Base-by-base conservation (phyloP, 2,888 invertebrate species). In the Phoenoteleia sp. region DNA sequence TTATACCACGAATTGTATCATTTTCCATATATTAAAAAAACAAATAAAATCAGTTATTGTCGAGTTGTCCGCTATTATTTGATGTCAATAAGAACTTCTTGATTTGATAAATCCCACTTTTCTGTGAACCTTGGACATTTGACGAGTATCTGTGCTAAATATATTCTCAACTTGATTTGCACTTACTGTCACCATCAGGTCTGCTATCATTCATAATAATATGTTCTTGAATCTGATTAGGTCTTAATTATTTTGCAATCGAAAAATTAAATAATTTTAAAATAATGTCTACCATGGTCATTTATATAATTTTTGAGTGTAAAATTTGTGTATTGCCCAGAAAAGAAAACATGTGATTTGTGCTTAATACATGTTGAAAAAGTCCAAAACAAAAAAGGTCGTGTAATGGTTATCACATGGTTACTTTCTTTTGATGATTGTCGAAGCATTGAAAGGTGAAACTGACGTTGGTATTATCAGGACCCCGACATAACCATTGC, bases 401-500 rank as follows among this genome's bases (percentile, higher is more conserved):
- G 80, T 45, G 6, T 54, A 58, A 3, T 84, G 60, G 47, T 80
- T 80, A 76, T 77, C 76, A 33, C 21, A 25, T 58, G 72, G 67
- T 66, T 67, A 67, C 60, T 77, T 84, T 81, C 81, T 81, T 81
- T 71, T 49, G 69, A 76, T 47, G 60, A 84, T 76, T 77, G 76
- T 64, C 36, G 80, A 80, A n/a, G 66, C 81, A 66, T 77, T 84
- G 81, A 76, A 84, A 84, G 81, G 84, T 84, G 81, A 81, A 84
- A 84, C 76, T 76, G 76, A 74, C 72, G 49, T 39, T 49, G 54
- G n/a, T 45, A n/a, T 84, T 84, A 81, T 81, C 84, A 75, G 71
- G 80, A 71, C 75, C 56, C 75, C 81, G 77, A 19, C 54, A 47
- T 66, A 54, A 54, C 62, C 67, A 75, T 64, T 52, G 66, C 64